These are phyloP conservation scores for Amazona guildingii DNA, from an alignment of 2,113 vertebrate genomes.

Conservation along the genomic window DNA sequence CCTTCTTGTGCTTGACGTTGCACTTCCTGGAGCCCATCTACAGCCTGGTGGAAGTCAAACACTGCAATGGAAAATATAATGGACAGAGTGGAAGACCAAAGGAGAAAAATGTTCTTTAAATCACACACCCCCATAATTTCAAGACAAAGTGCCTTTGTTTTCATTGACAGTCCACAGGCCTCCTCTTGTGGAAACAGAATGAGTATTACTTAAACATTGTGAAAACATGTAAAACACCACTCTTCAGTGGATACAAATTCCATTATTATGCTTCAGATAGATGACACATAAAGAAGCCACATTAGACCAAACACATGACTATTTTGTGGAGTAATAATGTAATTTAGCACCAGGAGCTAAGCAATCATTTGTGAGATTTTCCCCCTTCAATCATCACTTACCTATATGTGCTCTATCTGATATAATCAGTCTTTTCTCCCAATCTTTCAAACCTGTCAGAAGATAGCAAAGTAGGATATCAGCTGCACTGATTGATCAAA, in stretches of 20 bases:
- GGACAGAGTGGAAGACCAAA: background rate
- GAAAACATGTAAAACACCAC: background rate
- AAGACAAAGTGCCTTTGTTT: background rate
- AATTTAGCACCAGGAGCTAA: background rate
- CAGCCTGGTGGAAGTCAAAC: conserved; percentile 97
- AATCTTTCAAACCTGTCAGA: conserved; percentile 89
- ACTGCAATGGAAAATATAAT: conserved; percentile 75
- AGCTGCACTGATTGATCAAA: background rate
- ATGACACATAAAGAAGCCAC: background rate
- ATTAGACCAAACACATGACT: background rate
- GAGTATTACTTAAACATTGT: background rate
- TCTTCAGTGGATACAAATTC: background rate
- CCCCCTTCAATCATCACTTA: conserved; percentile 52
- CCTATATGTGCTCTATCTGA: conserved; percentile 97
- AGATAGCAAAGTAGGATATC: background rate
- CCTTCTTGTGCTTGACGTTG: conserved; percentile 95
- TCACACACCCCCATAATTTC: background rate
- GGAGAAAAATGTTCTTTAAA: background rate
- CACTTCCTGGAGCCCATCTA: conserved; percentile 94
- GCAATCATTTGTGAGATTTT: background rate
- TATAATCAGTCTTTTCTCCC: conserved; percentile 95
- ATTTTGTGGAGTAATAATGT: background rate
- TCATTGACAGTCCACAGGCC: background rate
- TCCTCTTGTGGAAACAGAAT: background rate
- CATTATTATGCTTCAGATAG: background rate